Percentiles rank a stretch among this genome's conserved stretches.
Evolutionary conservation across 2,888 invertebrate genomes (phyloP).

Genomic region (Callyntrura sp.): DNA sequence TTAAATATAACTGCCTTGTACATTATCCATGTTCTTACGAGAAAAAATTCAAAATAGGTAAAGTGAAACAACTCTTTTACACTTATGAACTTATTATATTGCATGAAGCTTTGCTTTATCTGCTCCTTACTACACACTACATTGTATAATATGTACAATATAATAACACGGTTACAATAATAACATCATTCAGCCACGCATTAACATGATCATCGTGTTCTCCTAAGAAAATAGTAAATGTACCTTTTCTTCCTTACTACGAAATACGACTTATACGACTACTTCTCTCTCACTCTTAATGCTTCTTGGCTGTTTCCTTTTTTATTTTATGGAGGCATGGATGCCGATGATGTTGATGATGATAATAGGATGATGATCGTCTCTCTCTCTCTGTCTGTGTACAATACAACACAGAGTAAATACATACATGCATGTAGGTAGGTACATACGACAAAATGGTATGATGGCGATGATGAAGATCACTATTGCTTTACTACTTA

Average conservation of each 20-base stretch:
- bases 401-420: slow-evolving; percentile 3
- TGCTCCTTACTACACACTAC: not conserved
- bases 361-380: slow-evolving; percentile 42
- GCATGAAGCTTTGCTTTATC: too few relatives aligned
- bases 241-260: slow-evolving; percentile 50
- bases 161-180: slow-evolving; percentile 20
- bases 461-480: slow-evolving; percentile 34
- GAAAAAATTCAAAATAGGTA: too few relatives aligned
- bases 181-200: slow-evolving; percentile 53
- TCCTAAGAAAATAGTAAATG: slow-evolving; percentile 64
- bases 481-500: slow-evolving; percentile 18
- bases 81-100: too few relatives aligned
- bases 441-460: not conserved
- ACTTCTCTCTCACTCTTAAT: slow-evolving; percentile 3
- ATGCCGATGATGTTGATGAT: not conserved
- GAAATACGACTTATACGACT: not conserved
- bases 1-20: too few relatives aligned
- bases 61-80: too few relatives aligned
- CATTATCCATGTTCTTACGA: too few relatives aligned
- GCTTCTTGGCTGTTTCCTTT: not conserved
- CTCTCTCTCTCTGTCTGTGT: not conserved
- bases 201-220: slow-evolving; percentile 28
- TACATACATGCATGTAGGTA: not conserved
- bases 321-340: slow-evolving; percentile 17
- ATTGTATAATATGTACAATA: not conserved